Evolutionary conservation across 2,797 vertebrate genomes (phyloP).

Genomic region (Liparis tanakae): DNA sequence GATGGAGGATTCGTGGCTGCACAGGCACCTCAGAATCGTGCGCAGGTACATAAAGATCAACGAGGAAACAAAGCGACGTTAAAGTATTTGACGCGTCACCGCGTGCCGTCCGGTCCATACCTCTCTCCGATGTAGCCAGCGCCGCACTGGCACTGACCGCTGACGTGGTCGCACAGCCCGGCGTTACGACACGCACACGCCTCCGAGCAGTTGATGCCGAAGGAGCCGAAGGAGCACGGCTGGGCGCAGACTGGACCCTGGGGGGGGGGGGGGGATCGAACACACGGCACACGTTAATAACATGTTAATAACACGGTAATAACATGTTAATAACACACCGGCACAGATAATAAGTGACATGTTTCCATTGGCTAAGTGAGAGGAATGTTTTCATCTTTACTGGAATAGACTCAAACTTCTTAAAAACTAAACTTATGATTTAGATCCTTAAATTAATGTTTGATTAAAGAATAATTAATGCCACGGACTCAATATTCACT

Average conservation of each 20-base stretch:
- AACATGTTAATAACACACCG: no score
- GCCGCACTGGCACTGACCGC: constrained; percentile 92
- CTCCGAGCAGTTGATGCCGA: constrained; percentile 93
- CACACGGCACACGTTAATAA: no score
- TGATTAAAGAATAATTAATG: not conserved
- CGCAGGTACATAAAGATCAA: no score
- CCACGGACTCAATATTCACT: not conserved
- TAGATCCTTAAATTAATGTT: not conserved
- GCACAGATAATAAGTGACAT: not conserved
- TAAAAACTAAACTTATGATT: not conserved
- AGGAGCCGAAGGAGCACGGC: constrained; percentile 92
- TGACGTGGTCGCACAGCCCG: constrained; percentile 96
- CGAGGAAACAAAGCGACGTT: no score
- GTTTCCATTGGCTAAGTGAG: not conserved
- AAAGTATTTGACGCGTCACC: no score
- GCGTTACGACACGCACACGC: constrained; percentile 94
- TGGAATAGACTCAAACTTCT: no score
- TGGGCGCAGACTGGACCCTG: constrained; percentile 96
- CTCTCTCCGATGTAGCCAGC: constrained; percentile 94
- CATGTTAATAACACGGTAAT: no score
- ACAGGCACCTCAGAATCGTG: no score
- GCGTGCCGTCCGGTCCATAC: constrained; percentile 63
- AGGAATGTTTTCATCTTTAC: no score
- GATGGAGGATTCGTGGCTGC: no score
- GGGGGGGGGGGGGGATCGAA: not conserved